These are phyloP conservation scores for Alauda arvensis DNA, from an alignment of 2,797 vertebrate genomes.

Conservation along the genomic window DNA sequence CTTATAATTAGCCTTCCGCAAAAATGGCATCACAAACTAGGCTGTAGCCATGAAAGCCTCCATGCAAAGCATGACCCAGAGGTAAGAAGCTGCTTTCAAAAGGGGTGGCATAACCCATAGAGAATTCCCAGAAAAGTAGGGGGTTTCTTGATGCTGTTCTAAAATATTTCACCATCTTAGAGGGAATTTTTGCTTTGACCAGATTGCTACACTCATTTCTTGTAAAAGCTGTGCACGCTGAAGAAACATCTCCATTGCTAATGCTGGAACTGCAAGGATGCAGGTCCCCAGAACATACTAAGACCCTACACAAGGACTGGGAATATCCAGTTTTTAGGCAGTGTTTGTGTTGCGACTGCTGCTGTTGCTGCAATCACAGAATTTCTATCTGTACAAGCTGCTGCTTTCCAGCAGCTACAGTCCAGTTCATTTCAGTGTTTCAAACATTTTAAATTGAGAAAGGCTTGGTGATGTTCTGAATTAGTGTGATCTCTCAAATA, in stretches of 20 bases:
- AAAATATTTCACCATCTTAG: not conserved
- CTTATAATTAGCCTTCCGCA: constrained; percentile 27
- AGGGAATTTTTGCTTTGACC: not conserved
- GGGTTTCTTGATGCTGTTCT: not conserved
- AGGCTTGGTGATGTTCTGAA: not conserved
- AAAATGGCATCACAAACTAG: constrained; percentile 19
- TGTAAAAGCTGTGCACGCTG: not conserved
- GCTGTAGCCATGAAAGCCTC: constrained; percentile 68
- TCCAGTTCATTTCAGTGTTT: not conserved
- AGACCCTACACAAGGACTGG: not conserved
- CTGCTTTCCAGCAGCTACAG: not conserved
- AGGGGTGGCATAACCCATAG: constrained; percentile 18
- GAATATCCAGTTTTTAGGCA: not conserved
- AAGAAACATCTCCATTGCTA: not conserved
- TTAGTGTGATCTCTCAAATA: not conserved
- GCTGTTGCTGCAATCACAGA: not conserved
- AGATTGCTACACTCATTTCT: not conserved
- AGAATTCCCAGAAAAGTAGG: constrained; percentile 33
- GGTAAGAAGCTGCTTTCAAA: constrained; percentile 60
- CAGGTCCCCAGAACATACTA: not conserved
- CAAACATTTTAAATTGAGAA: not conserved
- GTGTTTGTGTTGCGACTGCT: not conserved
- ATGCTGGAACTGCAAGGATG: not conserved
- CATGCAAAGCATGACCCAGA: constrained; percentile 40
- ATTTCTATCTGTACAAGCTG: not conserved